phyloP scores from a whole-genome alignment of 2,888 invertebrate genomes.

The Leptopterna dolabrata region DNA sequence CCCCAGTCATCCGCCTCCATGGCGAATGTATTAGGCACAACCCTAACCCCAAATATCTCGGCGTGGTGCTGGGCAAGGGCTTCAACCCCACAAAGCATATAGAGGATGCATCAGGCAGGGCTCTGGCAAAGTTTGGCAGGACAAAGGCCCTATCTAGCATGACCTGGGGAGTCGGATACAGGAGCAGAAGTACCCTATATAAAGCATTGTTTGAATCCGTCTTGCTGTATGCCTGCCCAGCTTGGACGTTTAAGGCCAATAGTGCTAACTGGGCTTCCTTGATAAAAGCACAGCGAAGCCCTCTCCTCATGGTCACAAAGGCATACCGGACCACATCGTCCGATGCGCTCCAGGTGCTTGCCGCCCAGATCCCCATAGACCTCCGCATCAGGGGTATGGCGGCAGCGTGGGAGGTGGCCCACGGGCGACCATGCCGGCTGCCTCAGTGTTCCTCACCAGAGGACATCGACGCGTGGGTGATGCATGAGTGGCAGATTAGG shows the following conservation, averaged over 20 bases:
- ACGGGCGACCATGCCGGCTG: no score
- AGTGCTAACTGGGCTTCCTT: background rate
- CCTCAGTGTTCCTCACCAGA: no score
- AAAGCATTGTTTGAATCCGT: background rate
- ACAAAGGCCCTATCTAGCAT: background rate
- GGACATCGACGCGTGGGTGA: no score
- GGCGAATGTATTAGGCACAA: background rate
- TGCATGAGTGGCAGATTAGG: no score
- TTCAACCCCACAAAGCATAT: no score
- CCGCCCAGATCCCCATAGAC: background rate
- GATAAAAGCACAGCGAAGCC: background rate
- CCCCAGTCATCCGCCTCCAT: background rate
- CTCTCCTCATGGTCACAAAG: slow-evolving; percentile 5
- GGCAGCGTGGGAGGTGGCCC: background rate
- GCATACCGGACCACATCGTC: slow-evolving; percentile 40
- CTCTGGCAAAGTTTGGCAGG: no score
- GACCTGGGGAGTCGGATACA: background rate
- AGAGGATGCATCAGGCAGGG: no score
- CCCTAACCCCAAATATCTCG: background rate
- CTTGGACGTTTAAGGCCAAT: background rate
- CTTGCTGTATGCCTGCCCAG: slow-evolving; percentile 21
- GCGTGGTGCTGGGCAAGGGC: no score
- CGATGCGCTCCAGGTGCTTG: no score
- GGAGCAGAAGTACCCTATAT: background rate
- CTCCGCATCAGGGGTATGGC: background rate